Evolutionary conservation across 2,113 vertebrate species (phyloP), one percentile per base, ranked within the genome.

Genomic region (Varanus komodoensis): DNA sequence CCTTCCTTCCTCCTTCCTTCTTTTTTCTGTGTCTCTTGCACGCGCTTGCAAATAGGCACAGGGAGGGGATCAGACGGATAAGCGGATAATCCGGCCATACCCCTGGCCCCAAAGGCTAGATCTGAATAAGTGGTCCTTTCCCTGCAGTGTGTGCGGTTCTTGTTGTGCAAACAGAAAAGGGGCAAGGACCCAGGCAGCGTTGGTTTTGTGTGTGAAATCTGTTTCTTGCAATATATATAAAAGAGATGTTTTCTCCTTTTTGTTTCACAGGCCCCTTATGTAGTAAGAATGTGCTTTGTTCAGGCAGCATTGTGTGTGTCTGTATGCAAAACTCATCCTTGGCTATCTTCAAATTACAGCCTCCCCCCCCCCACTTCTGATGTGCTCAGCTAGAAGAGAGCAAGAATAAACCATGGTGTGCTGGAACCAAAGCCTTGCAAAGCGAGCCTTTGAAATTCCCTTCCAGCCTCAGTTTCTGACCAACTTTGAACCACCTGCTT

Each of bases 381-480:
- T 91, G 86, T 89, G 91, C 90, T 54, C 88, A 69, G 74, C 34
- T 32, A 88, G 94, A 90, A 93, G 93, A 91, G 19, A 69, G 92
- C 32, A 79, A 89, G 92, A 95, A 32, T 86, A 11, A 89, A 86
- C n/a, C n/a, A n/a, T n/a, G n/a, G n/a, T n/a, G n/a, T n/a, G n/a
- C n/a, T n/a, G n/a, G n/a, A n/a, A n/a, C n/a, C 91, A 91, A 92
- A 86, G 81, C 29, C 71, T 17, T 44, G 17, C 71, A 93, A 69
- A 84, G 88, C 86, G 89, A 4, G 71, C 88, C 90, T 85, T 34
- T 68, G 15, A 50, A 52, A 81, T 27, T 87, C 57, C 75, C 90
- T 90, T 14, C 80, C 93, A 96, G 97, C 95, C 96, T 95, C 82
- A 21, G 19, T 87, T 50, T 8, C 87, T 25, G 57, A 84, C n/a